Evolutionary conservation across 2,113 vertebrate genomes (phyloP).

Genomic region (Polyodon spathula): DNA sequence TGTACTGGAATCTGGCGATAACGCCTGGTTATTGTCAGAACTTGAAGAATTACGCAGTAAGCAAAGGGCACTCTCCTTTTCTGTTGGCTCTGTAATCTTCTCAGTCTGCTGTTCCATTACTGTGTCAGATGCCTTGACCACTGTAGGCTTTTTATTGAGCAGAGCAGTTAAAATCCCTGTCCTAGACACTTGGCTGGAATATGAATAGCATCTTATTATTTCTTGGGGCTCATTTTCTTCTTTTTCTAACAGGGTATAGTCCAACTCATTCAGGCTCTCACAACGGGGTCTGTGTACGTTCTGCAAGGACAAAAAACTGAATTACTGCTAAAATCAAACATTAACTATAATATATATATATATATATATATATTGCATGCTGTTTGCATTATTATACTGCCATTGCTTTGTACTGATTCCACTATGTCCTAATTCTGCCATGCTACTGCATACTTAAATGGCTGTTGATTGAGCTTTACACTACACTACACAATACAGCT

Average conservation of each 20-base stretch:
- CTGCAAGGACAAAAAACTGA: too few relatives aligned
- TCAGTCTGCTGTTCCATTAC: too few relatives aligned
- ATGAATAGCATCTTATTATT: constrained; percentile 27
- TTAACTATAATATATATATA: too few relatives aligned
- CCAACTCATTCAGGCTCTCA: constrained; percentile 53
- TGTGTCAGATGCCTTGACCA: constrained; percentile 9
- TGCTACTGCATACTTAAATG: too few relatives aligned
- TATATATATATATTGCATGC: too few relatives aligned
- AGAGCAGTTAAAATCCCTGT: constrained; percentile 6
- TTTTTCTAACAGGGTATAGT: constrained; percentile 48
- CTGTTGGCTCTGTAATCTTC: constrained; percentile 4
- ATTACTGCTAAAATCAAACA: too few relatives aligned
- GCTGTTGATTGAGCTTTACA: too few relatives aligned
- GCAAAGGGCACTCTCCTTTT: constrained; percentile 1
- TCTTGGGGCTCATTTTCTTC: constrained; percentile 25
- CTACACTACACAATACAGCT: too few relatives aligned
- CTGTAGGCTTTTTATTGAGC: constrained; percentile 5
- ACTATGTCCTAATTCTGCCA: too few relatives aligned
- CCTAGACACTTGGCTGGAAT: constrained; percentile 24
- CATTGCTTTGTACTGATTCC: too few relatives aligned
- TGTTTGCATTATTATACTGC: too few relatives aligned
- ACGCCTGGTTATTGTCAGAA: too few relatives aligned
- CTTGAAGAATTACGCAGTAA: not conserved
- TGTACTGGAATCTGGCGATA: not conserved
- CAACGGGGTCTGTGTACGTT: constrained; percentile 27